A percentile compares a stretch with the other conserved stretches of the same genome.
Conservation (phyloP, 1,140 invertebrate species). For the Papilio aristodemus region DNA sequence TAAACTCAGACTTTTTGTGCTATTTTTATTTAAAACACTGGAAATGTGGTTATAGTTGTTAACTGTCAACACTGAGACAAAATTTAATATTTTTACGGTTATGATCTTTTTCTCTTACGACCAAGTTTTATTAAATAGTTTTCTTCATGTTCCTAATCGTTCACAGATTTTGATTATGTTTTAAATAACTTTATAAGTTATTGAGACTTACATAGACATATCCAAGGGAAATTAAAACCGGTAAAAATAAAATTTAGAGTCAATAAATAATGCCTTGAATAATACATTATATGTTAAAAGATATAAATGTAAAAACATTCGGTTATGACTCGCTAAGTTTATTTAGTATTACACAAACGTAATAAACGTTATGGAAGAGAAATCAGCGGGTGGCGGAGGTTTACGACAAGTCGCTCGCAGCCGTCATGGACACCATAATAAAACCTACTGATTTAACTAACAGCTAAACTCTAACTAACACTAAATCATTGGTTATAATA, state of each 20-base stretch:
- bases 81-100: no score
- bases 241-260: not conserved
- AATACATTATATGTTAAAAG: constrained; percentile 4
- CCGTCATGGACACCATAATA: not conserved
- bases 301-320: constrained; percentile 2
- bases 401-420: not conserved
- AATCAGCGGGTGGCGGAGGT: not conserved
- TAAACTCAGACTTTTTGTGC: no score
- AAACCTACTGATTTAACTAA: constrained; percentile 11
- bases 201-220: not conserved
- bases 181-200: no score
- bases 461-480: not conserved
- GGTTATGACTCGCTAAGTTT: constrained; percentile 1
- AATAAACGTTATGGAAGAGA: constrained; percentile 3
- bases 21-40: no score
- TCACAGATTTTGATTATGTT: no score
- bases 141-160: no score
- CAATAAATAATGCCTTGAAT: not conserved
- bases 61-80: no score
- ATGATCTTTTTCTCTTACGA: no score
- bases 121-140: no score
- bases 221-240: not conserved
- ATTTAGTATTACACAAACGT: constrained; percentile 3
- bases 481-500: not conserved
- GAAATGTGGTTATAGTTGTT: no score